Conservation (phyloP, 2,113 vertebrate species). For the Tichodroma muraria region DNA sequence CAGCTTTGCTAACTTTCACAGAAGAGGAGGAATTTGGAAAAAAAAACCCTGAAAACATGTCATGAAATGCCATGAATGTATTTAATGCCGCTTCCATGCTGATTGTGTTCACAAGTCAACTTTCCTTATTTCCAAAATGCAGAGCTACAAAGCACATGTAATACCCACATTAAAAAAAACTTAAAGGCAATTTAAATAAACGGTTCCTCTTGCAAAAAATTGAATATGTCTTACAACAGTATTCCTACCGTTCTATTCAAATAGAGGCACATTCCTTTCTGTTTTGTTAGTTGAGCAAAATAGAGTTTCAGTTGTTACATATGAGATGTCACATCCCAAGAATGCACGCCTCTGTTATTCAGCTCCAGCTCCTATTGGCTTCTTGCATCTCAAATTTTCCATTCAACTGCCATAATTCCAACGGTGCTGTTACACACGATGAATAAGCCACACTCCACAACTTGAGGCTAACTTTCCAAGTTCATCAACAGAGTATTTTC, state of each 20-base stretch:
- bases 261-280: conserved; percentile 24
- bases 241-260: not conserved
- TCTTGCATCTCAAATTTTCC: conserved; percentile 43
- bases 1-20: not conserved
- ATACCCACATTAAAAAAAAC: not conserved
- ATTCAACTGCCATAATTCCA: not conserved
- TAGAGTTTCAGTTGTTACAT: conserved; percentile 25
- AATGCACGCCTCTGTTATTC: conserved; percentile 16
- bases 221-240: not conserved
- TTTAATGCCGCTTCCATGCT: not conserved
- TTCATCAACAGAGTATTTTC: not conserved
- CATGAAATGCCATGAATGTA: not conserved
- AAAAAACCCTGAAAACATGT: not conserved
- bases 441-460: not conserved
- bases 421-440: not conserved
- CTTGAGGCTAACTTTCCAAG: not conserved
- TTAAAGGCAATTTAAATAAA: not conserved
- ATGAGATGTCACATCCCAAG: conserved; percentile 39
- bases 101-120: not conserved
- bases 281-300: not conserved
- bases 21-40: not conserved
- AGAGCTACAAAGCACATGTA: not conserved
- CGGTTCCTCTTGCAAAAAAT: not conserved
- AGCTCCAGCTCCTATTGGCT: conserved; percentile 15
- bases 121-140: not conserved